A percentile compares a stretch with the other conserved stretches of the same genome.
phyloP scores from a whole-genome alignment of 1,140 invertebrate species.

The Maconellicoccus hirsutus region DNA sequence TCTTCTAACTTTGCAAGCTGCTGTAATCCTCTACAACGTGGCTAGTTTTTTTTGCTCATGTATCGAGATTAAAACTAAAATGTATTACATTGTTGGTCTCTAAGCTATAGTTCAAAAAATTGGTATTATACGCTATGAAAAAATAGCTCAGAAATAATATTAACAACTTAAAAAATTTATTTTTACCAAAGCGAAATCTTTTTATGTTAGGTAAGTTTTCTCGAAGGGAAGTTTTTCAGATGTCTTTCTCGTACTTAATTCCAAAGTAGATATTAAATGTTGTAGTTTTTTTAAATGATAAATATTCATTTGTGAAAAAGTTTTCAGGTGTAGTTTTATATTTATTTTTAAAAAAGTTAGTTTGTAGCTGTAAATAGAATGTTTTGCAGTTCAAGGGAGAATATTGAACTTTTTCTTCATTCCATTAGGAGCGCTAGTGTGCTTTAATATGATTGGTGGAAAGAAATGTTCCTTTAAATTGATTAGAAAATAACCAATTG shows the following conservation, averaged over 20 bases:
- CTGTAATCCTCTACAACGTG: too few relatives aligned
- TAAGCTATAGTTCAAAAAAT: not conserved
- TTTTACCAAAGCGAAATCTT: not conserved
- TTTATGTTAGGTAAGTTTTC: not conserved
- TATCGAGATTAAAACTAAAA: conserved; percentile 5
- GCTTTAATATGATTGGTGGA: too few relatives aligned
- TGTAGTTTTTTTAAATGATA: too few relatives aligned
- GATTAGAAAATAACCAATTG: too few relatives aligned
- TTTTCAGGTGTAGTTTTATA: too few relatives aligned
- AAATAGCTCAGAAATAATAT: not conserved
- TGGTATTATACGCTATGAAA: not conserved
- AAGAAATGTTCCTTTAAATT: too few relatives aligned
- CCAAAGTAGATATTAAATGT: not conserved
- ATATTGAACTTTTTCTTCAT: too few relatives aligned
- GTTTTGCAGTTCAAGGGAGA: too few relatives aligned
- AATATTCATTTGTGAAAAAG: too few relatives aligned
- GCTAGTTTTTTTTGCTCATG: not conserved
- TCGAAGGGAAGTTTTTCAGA: not conserved
- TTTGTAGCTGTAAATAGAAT: too few relatives aligned
- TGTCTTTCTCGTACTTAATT: not conserved
- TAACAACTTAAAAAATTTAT: not conserved
- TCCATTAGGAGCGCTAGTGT: too few relatives aligned
- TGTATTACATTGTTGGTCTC: not conserved
- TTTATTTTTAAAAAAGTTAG: too few relatives aligned
- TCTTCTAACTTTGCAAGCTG: not conserved